These are phyloP conservation scores for Labeo rohita DNA, from an alignment of 2,113 vertebrate species.

Conservation along the genomic window DNA sequence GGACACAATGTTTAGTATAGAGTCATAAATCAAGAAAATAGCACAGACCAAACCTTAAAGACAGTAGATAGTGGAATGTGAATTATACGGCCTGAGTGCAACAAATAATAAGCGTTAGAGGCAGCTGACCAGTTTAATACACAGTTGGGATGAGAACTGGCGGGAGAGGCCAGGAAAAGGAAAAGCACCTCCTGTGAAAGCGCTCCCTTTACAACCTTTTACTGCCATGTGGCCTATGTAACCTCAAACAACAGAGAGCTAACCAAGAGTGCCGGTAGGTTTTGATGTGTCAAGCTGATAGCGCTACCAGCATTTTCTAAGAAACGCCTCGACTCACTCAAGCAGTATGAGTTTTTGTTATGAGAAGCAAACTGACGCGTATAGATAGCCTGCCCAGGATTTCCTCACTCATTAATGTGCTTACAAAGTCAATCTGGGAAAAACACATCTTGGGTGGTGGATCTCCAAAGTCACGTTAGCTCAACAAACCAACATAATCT, in stretches of 20 bases:
- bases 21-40: neutral
- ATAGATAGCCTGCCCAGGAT: slow-evolving; percentile 56
- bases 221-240: neutral
- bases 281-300: slow-evolving; percentile 22
- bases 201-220: slow-evolving; percentile 17
- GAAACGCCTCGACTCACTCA: neutral
- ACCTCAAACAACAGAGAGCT: neutral
- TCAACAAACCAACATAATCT: slow-evolving; percentile 21
- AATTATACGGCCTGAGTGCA: neutral
- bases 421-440: slow-evolving; percentile 58
- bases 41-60: slow-evolving; percentile 5
- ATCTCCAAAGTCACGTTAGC: slow-evolving; percentile 33
- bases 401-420: slow-evolving; percentile 58
- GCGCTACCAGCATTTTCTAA: neutral
- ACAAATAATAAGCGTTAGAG: neutral
- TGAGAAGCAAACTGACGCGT: slow-evolving; percentile 37
- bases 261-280: neutral
- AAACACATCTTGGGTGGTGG: slow-evolving; percentile 60
- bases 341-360: slow-evolving; percentile 26
- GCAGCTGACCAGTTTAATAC: slow-evolving; percentile 23
- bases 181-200: slow-evolving; percentile 23
- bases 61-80: slow-evolving; percentile 1
- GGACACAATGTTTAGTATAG: neutral
- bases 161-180: neutral
- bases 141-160: neutral